These are phyloP conservation scores for Drosophila kikkawai DNA, from an alignment of 1,140 invertebrate genomes.

Conservation along the genomic window DNA sequence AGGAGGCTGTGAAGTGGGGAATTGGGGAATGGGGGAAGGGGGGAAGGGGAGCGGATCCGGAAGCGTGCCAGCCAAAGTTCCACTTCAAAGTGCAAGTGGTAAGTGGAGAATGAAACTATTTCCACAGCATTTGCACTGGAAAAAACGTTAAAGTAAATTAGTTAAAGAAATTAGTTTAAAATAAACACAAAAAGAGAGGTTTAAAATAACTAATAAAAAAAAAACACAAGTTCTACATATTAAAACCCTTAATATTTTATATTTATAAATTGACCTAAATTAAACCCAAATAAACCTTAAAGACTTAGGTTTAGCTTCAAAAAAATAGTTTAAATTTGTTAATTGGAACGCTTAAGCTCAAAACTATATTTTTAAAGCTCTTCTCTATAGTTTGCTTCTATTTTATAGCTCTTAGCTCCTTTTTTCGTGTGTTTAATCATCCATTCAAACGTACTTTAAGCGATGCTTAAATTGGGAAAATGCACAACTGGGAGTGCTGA, in stretches of 20 bases:
- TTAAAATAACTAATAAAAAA: background rate
- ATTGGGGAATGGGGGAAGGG: background rate
- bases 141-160: background rate
- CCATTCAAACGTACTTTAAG: slow-evolving; percentile 1
- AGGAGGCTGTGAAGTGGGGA: background rate
- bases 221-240: background rate
- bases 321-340: background rate
- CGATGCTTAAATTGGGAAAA: slow-evolving; percentile 12
- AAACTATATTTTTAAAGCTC: background rate
- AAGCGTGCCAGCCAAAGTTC: slow-evolving; percentile 43
- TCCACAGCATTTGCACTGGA: background rate
- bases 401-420: background rate
- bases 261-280: background rate
- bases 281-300: too few species aligned
- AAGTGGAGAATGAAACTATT: slow-evolving; percentile 29
- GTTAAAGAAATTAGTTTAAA: background rate
- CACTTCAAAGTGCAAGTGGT: slow-evolving; percentile 22
- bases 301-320: background rate
- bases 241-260: too few species aligned
- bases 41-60: slow-evolving; percentile 5
- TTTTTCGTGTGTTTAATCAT: background rate
- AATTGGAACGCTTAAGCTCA: background rate
- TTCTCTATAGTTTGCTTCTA: background rate
- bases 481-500: background rate
- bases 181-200: background rate